Conservation (phyloP, 2,888 invertebrate species). For the Heliconius hortense region DNA sequence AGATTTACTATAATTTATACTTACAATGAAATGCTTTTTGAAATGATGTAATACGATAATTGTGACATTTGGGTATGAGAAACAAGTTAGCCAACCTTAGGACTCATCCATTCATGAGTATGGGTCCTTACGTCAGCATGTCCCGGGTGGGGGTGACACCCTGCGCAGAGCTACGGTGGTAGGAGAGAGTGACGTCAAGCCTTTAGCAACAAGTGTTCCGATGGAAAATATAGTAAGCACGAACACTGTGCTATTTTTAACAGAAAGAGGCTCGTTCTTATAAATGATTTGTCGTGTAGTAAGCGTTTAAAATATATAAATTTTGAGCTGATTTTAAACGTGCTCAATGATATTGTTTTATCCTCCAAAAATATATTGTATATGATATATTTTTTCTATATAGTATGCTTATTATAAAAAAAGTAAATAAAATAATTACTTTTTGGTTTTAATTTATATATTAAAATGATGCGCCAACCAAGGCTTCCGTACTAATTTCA, state of each 20-base stretch:
- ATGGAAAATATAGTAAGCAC: slow-evolving; percentile 61
- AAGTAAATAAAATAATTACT: neutral
- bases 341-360: neutral
- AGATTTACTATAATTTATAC: slow-evolving; percentile 10
- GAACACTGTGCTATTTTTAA: slow-evolving; percentile 70
- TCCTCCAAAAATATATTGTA: neutral
- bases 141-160: slow-evolving; percentile 61
- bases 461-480: neutral
- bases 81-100: slow-evolving; percentile 49
- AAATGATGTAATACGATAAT: slow-evolving; percentile 40
- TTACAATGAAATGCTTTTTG: slow-evolving; percentile 22
- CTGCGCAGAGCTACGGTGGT: slow-evolving; percentile 51
- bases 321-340: neutral
- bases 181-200: slow-evolving; percentile 73
- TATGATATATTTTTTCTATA: neutral
- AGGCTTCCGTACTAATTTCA: too few relatives aligned
- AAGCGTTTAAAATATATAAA: neutral
- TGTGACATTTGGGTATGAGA: slow-evolving; percentile 40
- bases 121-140: slow-evolving; percentile 72
- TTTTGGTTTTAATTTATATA: neutral
- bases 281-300: neutral
- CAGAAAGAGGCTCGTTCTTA: slow-evolving; percentile 49
- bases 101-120: slow-evolving; percentile 75
- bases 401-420: too few relatives aligned
- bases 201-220: slow-evolving; percentile 74